phyloP scores from a whole-genome alignment of 1,140 invertebrate genomes.

The Zaprionus nigranus region DNA sequence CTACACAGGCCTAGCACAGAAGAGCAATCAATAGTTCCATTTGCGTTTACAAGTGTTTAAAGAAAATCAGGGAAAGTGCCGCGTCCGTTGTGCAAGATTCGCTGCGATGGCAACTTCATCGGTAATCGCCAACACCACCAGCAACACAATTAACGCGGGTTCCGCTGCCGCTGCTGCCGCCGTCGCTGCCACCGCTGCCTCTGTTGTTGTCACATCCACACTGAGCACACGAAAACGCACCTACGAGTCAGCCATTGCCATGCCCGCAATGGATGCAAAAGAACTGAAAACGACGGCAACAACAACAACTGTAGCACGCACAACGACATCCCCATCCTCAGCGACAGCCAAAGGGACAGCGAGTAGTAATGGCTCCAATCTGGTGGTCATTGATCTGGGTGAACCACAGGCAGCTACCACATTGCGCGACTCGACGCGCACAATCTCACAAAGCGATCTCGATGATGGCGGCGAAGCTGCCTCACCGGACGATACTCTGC shows the following conservation, averaged over 20 bases:
- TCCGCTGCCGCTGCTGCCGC: conserved; percentile 29
- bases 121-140: conserved; percentile 72
- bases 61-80: conserved; percentile 64
- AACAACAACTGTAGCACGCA: conserved; percentile 14
- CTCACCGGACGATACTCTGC: conserved; percentile 54
- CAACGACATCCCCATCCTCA: background rate
- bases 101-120: conserved; percentile 84
- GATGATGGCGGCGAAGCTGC: conserved; percentile 63
- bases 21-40: conserved; percentile 4
- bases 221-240: conserved; percentile 73
- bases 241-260: conserved; percentile 78
- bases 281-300: conserved; percentile 36
- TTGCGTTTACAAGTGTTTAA: conserved; percentile 26
- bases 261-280: conserved; percentile 63
- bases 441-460: conserved; percentile 75
- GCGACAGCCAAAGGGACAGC: conserved; percentile 14
- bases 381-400: conserved; percentile 26
- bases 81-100: conserved; percentile 54
- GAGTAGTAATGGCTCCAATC: background rate
- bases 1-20: background rate
- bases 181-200: conserved; percentile 30
- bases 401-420: conserved; percentile 56
- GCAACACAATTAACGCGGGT: conserved; percentile 72
- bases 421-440: conserved; percentile 73
- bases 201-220: conserved; percentile 46